A percentile compares a stretch with the other conserved stretches of the same genome.
These are phyloP conservation scores for Tetranychus truncatus DNA, from an alignment of 2,888 invertebrate genomes.

Conservation along the genomic window DNA sequence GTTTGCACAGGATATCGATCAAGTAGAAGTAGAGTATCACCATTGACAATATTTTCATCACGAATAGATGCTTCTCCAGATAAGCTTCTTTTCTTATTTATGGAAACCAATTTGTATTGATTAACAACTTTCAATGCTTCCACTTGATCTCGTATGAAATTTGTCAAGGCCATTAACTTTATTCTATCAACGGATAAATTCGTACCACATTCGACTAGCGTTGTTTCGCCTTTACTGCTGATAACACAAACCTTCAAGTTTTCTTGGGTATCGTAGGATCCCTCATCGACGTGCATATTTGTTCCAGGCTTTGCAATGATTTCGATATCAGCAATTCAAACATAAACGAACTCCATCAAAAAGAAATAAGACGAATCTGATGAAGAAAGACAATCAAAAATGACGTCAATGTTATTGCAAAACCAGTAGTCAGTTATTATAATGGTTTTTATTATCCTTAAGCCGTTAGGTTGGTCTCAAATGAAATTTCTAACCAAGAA, in stretches of 20 bases:
- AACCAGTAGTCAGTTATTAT: no score
- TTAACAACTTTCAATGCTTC: slow-evolving; percentile 33
- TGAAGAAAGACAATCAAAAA: no score
- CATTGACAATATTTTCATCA: slow-evolving; percentile 29
- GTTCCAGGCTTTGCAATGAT: no score
- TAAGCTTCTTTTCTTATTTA: slow-evolving; percentile 32
- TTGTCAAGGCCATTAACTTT: slow-evolving; percentile 33
- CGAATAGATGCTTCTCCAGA: slow-evolving; percentile 33
- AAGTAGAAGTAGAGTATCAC: slow-evolving; percentile 14
- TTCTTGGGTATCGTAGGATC: slow-evolving; percentile 1
- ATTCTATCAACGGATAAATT: slow-evolving; percentile 34
- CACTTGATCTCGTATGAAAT: slow-evolving; percentile 31
- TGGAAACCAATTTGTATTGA: slow-evolving; percentile 33
- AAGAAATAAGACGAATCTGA: no score
- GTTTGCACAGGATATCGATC: not conserved
- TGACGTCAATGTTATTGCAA: no score
- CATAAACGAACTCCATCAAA: no score
- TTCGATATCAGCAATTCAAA: no score
- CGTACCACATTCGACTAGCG: slow-evolving; percentile 23
- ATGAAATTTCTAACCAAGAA: no score
- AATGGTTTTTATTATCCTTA: no score
- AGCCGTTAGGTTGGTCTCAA: no score
- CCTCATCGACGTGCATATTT: slow-evolving; percentile 10
- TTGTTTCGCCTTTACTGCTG: slow-evolving; percentile 21
- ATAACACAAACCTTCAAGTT: slow-evolving; percentile 25